A percentile compares a stretch with the other conserved stretches of the same genome.
These are phyloP conservation scores for Alosa alosa DNA, from an alignment of 2,113 vertebrate species.

Conservation along the genomic window DNA sequence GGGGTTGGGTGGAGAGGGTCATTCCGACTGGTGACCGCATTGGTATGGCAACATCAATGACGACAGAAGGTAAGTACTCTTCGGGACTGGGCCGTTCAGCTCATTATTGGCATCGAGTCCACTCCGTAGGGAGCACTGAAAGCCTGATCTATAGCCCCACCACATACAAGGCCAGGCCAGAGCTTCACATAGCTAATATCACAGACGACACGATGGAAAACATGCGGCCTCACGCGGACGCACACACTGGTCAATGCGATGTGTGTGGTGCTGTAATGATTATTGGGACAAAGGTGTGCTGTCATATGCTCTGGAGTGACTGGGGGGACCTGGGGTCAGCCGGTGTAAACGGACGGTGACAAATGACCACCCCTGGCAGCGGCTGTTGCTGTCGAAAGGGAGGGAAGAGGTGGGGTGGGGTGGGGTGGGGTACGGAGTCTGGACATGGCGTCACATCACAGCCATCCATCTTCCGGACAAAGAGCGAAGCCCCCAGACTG, in stretches of 20 bases:
- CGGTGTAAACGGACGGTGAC: slow-evolving; percentile 75
- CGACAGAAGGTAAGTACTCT: slow-evolving; percentile 22
- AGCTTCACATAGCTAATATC: neutral
- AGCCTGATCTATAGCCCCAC: neutral
- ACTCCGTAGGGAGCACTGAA: neutral
- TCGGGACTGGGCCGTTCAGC: neutral
- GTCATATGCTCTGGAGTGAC: slow-evolving; percentile 23
- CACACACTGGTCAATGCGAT: neutral
- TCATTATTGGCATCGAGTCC: neutral
- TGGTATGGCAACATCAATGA: slow-evolving; percentile 25
- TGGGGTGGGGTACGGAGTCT: slow-evolving; percentile 49
- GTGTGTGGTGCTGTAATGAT: slow-evolving; percentile 2
- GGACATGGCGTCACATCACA: slow-evolving; percentile 71
- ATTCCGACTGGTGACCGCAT: neutral
- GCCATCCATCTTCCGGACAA: slow-evolving; percentile 79
- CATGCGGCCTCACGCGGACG: neutral
- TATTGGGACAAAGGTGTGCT: slow-evolving; percentile 15
- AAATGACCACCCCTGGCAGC: slow-evolving; percentile 62
- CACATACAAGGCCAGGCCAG: neutral
- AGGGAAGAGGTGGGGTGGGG: neutral
- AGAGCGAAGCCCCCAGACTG: slow-evolving; percentile 67
- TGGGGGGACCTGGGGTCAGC: slow-evolving; percentile 43
- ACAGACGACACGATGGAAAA: neutral
- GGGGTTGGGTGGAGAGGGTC: neutral
- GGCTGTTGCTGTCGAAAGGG: slow-evolving; percentile 42